Evolutionary conservation across 2,113 vertebrate genomes (phyloP).

Genomic region (Eubucco bourcierii): DNA sequence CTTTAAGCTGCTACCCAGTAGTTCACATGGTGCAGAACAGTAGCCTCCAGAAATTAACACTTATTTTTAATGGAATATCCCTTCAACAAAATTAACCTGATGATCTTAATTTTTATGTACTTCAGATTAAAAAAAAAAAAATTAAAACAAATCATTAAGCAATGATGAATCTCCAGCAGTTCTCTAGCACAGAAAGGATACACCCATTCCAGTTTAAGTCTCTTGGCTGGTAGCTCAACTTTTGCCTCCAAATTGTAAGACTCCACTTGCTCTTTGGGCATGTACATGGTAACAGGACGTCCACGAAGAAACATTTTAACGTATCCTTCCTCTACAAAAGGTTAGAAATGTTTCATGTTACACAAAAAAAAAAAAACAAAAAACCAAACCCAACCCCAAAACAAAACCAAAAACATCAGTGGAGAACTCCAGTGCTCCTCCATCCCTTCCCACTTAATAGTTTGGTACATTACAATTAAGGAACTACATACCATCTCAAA

Average conservation of each 20-base stretch:
- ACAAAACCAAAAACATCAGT: rapidly evolving
- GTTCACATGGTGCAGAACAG: not conserved
- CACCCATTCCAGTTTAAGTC: conserved; percentile 98
- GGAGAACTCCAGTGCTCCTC: conserved; percentile 13
- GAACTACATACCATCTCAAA: conserved; percentile 12
- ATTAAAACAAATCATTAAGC: not conserved
- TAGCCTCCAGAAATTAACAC: not conserved
- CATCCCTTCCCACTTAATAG: conserved; percentile 21
- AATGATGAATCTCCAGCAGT: not conserved
- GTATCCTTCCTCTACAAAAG: conserved; percentile 95
- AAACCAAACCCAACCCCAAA: no score
- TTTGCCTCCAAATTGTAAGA: conserved; percentile 92
- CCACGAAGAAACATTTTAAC: conserved; percentile 99
- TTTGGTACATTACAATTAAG: conserved; percentile 10
- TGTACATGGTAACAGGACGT: conserved; percentile 96
- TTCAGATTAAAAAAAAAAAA: not conserved
- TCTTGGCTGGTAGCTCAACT: conserved; percentile 88
- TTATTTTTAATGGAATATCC: not conserved
- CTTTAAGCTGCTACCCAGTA: not conserved
- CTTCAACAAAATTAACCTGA: not conserved
- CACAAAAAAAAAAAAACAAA: not conserved
- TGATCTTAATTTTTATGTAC: not conserved
- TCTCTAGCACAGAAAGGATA: conserved; percentile 84
- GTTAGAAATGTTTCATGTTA: conserved; percentile 58
- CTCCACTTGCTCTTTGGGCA: conserved; percentile 96